A percentile compares a stretch with the other conserved stretches of the same genome.
Conservation (phyloP, 2,797 vertebrate species). For the Cyprinodon diabolis region DNA sequence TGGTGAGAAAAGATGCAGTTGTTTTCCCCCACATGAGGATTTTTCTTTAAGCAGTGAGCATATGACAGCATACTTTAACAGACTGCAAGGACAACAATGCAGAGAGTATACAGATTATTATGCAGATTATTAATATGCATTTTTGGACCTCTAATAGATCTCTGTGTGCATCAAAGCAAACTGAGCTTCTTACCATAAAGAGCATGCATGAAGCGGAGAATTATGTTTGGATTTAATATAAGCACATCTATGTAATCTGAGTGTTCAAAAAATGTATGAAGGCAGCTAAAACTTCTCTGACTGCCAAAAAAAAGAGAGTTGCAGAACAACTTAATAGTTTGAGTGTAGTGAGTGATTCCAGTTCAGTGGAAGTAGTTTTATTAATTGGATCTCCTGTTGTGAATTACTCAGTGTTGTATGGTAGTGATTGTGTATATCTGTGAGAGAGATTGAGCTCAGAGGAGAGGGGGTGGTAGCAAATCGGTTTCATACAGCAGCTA, state of each 20-base stretch:
- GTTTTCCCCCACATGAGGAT: constrained; percentile 33
- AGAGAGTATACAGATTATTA: constrained; percentile 15
- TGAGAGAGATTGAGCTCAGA: constrained; percentile 19
- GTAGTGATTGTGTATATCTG: constrained; percentile 19
- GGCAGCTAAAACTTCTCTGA: not conserved
- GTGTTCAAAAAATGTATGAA: not conserved
- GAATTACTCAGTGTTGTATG: constrained; percentile 40
- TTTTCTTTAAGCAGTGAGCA: constrained; percentile 48
- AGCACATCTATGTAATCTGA: not conserved
- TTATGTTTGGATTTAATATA: not conserved
- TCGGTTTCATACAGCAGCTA: constrained; percentile 66
- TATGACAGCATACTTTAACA: constrained; percentile 54
- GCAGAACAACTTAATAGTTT: constrained; percentile 66
- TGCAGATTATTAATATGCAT: not conserved
- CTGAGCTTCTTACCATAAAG: constrained; percentile 4
- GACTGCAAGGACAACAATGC: constrained; percentile 26
- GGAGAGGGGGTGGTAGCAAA: constrained; percentile 43
- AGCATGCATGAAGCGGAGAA: not conserved
- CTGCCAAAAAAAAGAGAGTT: constrained; percentile 51
- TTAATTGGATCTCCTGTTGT: constrained; percentile 42
- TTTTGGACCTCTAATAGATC: constrained; percentile 21
- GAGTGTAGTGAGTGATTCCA: constrained; percentile 23
- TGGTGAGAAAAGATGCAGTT: constrained; percentile 23
- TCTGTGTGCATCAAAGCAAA: constrained; percentile 14
- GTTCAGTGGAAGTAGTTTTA: constrained; percentile 46